These are phyloP conservation scores for Mesocentrotus franciscanus DNA, from an alignment of 53 echinoderm and acorn worm species.

Conservation along the genomic window DNA sequence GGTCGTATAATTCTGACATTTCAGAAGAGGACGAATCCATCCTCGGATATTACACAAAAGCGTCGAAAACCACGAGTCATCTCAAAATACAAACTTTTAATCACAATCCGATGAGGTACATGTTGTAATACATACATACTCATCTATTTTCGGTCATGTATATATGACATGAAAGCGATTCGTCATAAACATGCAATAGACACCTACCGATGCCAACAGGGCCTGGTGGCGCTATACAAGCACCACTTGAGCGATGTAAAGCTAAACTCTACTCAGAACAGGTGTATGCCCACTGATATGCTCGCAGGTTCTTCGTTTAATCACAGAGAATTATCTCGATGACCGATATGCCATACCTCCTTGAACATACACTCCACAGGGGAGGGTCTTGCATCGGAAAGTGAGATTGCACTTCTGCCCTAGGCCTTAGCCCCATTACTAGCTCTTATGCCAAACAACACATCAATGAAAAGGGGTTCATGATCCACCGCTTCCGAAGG, in stretches of 20 bases:
- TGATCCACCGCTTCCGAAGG: conserved; percentile 19
- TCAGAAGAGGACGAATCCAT: not conserved
- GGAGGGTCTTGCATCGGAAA: conserved; percentile 20
- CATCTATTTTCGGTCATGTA: not conserved
- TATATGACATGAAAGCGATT: conserved; percentile 13
- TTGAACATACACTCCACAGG: conserved; percentile 31
- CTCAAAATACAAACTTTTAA: conserved; percentile 30
- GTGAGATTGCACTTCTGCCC: conserved; percentile 29
- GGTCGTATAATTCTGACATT: not conserved
- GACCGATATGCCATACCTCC: conserved; percentile 30
- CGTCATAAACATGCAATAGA: conserved; percentile 45
- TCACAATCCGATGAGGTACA: conserved; percentile 22
- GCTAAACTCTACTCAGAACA: conserved; percentile 5
- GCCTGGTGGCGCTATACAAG: conserved; percentile 18
- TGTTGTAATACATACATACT: not conserved
- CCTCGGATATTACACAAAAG: not conserved
- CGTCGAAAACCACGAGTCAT: not conserved
- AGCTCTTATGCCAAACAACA: conserved; percentile 5
- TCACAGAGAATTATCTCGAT: conserved; percentile 44
- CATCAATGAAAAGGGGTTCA: conserved; percentile 1
- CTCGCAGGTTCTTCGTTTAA: conserved; percentile 5
- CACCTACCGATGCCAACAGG: not conserved
- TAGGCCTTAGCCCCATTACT: conserved; percentile 1
- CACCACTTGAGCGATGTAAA: conserved; percentile 17
- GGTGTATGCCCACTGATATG: conserved; percentile 37